Conservation (phyloP, 2,888 invertebrate species). For the Selenia dentaria region DNA sequence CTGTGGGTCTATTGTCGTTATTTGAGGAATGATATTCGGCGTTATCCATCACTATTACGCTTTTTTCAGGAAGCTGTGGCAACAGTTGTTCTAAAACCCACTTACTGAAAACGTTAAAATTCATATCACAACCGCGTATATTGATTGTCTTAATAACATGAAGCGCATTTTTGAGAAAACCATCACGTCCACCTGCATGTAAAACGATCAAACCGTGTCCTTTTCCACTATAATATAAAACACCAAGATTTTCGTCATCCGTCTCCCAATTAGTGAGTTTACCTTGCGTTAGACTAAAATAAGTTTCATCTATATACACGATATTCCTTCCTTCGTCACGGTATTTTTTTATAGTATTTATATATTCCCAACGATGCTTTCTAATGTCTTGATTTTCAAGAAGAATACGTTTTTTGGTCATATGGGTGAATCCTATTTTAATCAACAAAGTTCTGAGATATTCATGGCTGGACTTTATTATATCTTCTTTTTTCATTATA, state of each 20-base stretch:
- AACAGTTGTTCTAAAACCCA: conserved; percentile 7
- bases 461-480: background rate
- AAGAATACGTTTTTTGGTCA: background rate
- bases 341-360: conserved; percentile 2
- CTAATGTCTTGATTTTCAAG: background rate
- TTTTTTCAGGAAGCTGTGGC: conserved; percentile 1
- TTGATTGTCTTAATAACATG: conserved; percentile 5
- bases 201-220: conserved; percentile 2
- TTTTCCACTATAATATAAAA: background rate
- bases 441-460: conserved; percentile 2
- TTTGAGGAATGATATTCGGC: conserved; percentile 11
- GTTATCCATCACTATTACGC: conserved; percentile 8
- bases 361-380: background rate
- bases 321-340: conserved; percentile 7
- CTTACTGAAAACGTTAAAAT: conserved; percentile 1
- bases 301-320: conserved; percentile 9
- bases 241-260: conserved; percentile 1
- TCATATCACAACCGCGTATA: conserved; percentile 7
- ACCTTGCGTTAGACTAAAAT: background rate
- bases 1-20: background rate
- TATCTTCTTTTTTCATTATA: conserved; percentile 1
- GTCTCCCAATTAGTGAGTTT: conserved; percentile 5
- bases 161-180: background rate
- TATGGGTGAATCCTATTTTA: conserved; percentile 1
- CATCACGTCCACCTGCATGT: background rate